Evolutionary conservation across 2,888 invertebrate species (phyloP).

Genomic region (Heliconius sara): DNA sequence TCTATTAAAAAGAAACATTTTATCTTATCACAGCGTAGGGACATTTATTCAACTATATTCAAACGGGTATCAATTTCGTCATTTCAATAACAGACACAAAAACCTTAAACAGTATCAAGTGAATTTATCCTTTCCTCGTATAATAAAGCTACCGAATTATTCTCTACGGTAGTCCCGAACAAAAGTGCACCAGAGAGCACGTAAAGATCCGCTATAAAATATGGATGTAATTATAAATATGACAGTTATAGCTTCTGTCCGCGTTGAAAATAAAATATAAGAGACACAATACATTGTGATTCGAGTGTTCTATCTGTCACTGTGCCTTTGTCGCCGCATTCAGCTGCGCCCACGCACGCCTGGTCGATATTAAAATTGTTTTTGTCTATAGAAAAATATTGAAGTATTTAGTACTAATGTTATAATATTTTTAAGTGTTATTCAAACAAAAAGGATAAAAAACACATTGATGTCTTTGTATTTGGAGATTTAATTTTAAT

Average conservation of each 20-base stretch:
- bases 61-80: slow-evolving; percentile 4
- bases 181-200: neutral
- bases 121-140: slow-evolving; percentile 23
- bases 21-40: neutral
- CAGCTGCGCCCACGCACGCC: slow-evolving; percentile 58
- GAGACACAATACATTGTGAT: slow-evolving; percentile 46
- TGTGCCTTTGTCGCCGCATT: slow-evolving; percentile 60
- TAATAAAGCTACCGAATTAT: slow-evolving; percentile 21
- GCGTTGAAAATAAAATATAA: slow-evolving; percentile 38
- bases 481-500: neutral
- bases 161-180: slow-evolving; percentile 9
- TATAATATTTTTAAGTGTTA: slow-evolving; percentile 2
- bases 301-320: slow-evolving; percentile 51
- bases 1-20: neutral
- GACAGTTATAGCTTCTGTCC: slow-evolving; percentile 41
- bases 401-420: no score
- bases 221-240: slow-evolving; percentile 38
- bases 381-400: slow-evolving; percentile 47
- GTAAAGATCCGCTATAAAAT: slow-evolving; percentile 25
- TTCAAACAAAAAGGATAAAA: slow-evolving; percentile 2
- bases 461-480: neutral
- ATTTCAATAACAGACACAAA: slow-evolving; percentile 15
- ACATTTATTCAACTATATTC: neutral
- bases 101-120: neutral
- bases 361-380: slow-evolving; percentile 58